Base-by-base conservation (phyloP, 2,113 vertebrate species). In the Brachypteracias leptosomus region DNA sequence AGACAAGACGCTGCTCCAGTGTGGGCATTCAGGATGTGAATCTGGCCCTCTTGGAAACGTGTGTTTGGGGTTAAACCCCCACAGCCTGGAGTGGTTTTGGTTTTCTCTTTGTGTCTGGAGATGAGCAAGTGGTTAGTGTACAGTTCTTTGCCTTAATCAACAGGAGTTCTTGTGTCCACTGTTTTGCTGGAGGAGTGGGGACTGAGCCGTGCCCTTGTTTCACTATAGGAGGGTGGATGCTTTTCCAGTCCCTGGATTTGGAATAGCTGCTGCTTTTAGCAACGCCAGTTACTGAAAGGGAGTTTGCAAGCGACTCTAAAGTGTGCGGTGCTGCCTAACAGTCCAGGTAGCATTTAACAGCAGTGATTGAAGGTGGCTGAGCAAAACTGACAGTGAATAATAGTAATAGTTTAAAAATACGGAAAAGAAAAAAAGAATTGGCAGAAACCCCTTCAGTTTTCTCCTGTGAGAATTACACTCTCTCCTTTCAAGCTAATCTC, bases 21-120 rank as follows among this genome's bases (percentile, higher is more conserved):
- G 5, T 18, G n/a, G 38, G n/a, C 19, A 2, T 1, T 55, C 25
- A 9, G 38, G 16, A 6, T 13, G 25, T 65, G 61, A 1, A 7
- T 29, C n/a, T 61, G 26, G 55, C 12, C 11, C 26, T 77, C 38
- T 66, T 51, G 33, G 70, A 83, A 72, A 57, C 47, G 7, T 28
- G 8, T 6, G 18, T 7, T 57, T 61, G 38, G 54, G 33, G 49
- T 59, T 68, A 2, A 19, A 9, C 14, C 62, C 72, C 42, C 12
- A 18, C 10, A 52, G 52, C 29, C 51, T 31, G 57, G 13, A 28
- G 65, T 47, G 8, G 10, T 25, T 16, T 70, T 47, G 9, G 6
- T 21, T 13, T 83, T 59, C 17, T 36, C 42, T 42, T 42, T 42
- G 42, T 42, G 42, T 91, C 10, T 26, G 3, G 62, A 42, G 52